phyloP scores from a whole-genome alignment of 2,113 vertebrate genomes.

The Perca flavescens region DNA sequence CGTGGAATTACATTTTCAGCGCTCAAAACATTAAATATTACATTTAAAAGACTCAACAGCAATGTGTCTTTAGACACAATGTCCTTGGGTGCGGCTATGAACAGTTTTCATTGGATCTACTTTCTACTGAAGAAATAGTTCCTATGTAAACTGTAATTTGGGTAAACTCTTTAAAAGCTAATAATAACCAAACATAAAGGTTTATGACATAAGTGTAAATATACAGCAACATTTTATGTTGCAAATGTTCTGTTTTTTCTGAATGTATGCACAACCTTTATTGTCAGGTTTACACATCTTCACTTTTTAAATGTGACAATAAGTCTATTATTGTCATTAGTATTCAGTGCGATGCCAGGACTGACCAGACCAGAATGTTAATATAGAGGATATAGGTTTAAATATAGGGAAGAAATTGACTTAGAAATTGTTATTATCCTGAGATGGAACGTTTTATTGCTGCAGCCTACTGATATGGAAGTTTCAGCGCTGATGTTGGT shows the following conservation, averaged over 20 bases:
- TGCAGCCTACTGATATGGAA: background rate
- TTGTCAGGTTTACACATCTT: background rate
- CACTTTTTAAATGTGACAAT: background rate
- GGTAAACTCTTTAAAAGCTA: background rate
- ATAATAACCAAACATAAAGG: background rate
- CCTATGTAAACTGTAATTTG: background rate
- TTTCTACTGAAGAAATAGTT: background rate
- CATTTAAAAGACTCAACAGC: background rate
- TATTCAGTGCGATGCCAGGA: background rate
- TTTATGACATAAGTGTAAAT: background rate
- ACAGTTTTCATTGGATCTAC: background rate
- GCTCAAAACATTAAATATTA: background rate
- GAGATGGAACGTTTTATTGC: background rate
- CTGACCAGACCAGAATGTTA: background rate
- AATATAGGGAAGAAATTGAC: background rate
- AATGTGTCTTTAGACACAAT: background rate
- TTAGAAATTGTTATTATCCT: no score
- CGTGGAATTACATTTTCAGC: background rate
- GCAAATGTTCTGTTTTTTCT: background rate
- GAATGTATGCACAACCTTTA: background rate
- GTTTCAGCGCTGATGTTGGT: background rate
- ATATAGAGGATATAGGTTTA: background rate
- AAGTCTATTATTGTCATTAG: no score
- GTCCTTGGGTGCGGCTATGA: background rate
- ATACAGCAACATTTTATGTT: background rate